Conservation (phyloP, 2,888 invertebrate species). For the Sipunculus nudus region DNA sequence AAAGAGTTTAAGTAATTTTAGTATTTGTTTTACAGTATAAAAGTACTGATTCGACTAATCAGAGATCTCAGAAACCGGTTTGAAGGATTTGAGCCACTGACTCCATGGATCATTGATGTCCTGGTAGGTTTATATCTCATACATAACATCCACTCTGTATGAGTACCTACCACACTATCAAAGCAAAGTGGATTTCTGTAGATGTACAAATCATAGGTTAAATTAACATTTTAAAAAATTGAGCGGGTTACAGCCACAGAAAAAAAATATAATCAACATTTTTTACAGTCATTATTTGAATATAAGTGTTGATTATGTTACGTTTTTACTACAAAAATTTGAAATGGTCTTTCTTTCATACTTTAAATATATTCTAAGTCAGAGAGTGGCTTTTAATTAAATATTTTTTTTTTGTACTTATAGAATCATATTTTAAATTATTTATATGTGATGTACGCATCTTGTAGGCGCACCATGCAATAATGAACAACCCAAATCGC, state of each 20-base stretch:
- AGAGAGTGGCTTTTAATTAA: no score
- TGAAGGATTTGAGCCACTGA: constrained; percentile 87
- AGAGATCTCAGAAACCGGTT: constrained; percentile 90
- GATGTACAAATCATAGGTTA: no score
- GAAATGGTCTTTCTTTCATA: no score
- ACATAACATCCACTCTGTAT: not conserved
- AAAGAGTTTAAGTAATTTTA: no score
- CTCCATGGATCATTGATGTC: constrained; percentile 96
- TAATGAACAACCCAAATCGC: constrained; percentile 93
- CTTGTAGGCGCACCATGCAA: constrained; percentile 85
- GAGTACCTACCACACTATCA: not conserved
- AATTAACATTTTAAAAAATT: no score
- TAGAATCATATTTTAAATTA: not conserved
- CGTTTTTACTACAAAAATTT: no score
- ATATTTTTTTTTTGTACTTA: no score
- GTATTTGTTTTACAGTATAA: constrained; percentile 74
- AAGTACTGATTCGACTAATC: constrained; percentile 91
- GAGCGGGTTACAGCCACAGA: no score
- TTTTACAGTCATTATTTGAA: no score
- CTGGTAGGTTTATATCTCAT: constrained; percentile 70
- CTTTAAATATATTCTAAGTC: no score
- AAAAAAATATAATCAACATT: no score
- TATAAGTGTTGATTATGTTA: no score
- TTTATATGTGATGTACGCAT: not conserved
- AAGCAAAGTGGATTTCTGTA: not conserved